phyloP scores from a whole-genome alignment of 2,797 vertebrate genomes.

The Pangasius macronema region DNA sequence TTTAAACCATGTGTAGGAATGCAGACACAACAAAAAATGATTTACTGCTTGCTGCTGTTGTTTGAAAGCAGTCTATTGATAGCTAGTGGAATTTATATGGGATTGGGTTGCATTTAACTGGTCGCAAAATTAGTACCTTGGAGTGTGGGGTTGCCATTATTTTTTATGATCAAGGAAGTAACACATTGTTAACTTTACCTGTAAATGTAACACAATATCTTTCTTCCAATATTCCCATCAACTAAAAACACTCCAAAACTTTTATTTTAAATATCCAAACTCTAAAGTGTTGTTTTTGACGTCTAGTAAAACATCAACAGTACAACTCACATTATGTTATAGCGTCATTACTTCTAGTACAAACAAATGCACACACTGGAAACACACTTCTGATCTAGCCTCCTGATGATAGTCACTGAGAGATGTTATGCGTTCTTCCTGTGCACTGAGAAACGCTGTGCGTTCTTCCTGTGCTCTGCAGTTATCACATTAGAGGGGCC shows the following conservation, averaged over 20 bases:
- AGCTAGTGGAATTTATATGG: not conserved
- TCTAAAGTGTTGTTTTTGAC: not conserved
- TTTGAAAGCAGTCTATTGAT: not conserved
- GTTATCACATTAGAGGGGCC: conserved; percentile 70
- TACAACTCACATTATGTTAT: not conserved
- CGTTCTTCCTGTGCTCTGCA: conserved; percentile 65
- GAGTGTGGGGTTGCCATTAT: too few species aligned
- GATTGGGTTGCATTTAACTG: not conserved
- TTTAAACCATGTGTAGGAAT: too few species aligned
- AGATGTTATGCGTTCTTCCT: conserved; percentile 66
- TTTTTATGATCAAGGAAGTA: not conserved
- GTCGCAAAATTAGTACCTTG: not conserved
- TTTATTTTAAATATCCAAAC: not conserved
- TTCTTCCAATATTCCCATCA: not conserved
- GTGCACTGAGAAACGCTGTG: conserved; percentile 67
- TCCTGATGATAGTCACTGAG: conserved; percentile 66
- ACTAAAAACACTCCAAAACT: not conserved
- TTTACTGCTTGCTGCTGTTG: not conserved
- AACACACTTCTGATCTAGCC: not conserved
- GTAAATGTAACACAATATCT: not conserved
- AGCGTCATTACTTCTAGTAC: not conserved
- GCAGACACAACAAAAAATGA: not conserved
- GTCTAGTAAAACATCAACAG: not conserved
- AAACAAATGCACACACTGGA: not conserved
- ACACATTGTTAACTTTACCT: not conserved